A percentile compares a stretch with the other conserved stretches of the same genome.
phyloP scores from a whole-genome alignment of 2,797 vertebrate genomes.

The Darevskia mixta region DNA sequence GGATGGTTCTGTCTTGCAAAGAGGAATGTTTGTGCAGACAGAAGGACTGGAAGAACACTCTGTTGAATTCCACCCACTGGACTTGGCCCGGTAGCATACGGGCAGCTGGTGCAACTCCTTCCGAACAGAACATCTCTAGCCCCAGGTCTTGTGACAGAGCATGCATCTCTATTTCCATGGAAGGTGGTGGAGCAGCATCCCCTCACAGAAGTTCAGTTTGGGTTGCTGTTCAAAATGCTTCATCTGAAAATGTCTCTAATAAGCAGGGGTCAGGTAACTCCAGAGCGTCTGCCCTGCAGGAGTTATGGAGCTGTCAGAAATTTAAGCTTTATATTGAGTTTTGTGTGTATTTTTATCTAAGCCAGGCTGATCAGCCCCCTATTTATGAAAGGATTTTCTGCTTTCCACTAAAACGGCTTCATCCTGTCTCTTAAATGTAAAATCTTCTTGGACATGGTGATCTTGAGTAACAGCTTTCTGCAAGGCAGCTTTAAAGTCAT shows the following conservation, averaged over 20 bases:
- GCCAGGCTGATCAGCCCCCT: background rate
- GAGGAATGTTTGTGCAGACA: too few relatives aligned
- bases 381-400: conserved; percentile 27
- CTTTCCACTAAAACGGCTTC: conserved; percentile 1
- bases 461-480: conserved; percentile 10
- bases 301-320: conserved; percentile 24
- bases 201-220: background rate
- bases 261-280: conserved; percentile 4
- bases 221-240: background rate
- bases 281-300: conserved; percentile 19
- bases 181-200: background rate
- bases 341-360: conserved; percentile 16
- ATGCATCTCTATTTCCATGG: background rate
- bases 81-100: too few relatives aligned
- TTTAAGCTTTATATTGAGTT: background rate
- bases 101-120: too few relatives aligned
- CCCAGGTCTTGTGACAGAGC: background rate
- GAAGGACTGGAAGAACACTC: too few relatives aligned
- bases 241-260: background rate
- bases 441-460: background rate
- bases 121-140: too few relatives aligned
- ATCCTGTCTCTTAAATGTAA: conserved; percentile 26
- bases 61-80: too few relatives aligned
- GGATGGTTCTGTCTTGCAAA: too few relatives aligned
- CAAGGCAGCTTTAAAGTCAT: conserved; percentile 3